Conservation (phyloP, 2,888 invertebrate genomes). For the Callinectes sapidus region DNA sequence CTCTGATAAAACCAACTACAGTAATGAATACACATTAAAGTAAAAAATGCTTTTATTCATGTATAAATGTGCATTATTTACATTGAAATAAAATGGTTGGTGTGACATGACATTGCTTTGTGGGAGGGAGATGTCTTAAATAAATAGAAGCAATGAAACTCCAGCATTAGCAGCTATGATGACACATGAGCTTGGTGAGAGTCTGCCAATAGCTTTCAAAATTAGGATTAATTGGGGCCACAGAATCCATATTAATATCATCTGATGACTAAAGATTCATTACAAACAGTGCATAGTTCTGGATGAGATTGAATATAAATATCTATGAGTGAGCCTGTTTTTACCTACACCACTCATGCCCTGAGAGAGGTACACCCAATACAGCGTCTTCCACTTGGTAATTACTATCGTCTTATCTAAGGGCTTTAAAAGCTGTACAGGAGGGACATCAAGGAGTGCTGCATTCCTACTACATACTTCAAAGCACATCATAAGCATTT, state of each 20-base stretch:
- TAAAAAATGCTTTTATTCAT: background rate
- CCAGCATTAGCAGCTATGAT: background rate
- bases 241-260: background rate
- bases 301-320: conserved; percentile 8
- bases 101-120: background rate
- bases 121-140: background rate
- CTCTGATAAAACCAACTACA: background rate
- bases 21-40: background rate
- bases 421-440: background rate
- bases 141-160: background rate
- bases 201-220: background rate
- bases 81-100: background rate
- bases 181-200: background rate
- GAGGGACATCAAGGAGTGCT: background rate
- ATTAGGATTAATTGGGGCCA: background rate
- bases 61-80: conserved; percentile 6
- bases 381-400: background rate
- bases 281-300: background rate
- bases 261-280: background rate
- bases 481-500: background rate
- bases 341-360: background rate
- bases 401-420: background rate
- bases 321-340: background rate
- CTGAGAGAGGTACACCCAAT: background rate
- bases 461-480: background rate